These are phyloP conservation scores for Turritopsis rubra DNA, from an alignment of 30 jellyfish, hydroid and myxozoan species.

Conservation along the genomic window DNA sequence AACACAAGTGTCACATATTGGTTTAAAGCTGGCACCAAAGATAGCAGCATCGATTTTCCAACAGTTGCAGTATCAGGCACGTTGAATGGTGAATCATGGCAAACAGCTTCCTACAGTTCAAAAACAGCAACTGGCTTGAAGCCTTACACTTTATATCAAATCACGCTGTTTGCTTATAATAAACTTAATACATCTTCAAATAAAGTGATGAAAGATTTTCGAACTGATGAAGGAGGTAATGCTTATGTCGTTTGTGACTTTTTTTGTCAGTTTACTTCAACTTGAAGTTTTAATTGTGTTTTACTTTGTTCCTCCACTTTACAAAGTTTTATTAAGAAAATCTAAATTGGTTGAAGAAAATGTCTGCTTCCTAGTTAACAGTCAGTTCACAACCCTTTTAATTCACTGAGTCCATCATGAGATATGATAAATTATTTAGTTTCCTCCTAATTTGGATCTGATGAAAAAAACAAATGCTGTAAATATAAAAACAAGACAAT, in stretches of 20 bases:
- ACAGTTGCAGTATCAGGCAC: neutral
- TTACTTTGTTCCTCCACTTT: too few species aligned
- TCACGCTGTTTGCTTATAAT: neutral
- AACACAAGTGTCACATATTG: neutral
- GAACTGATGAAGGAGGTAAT: constrained; percentile 17
- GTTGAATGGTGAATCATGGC: neutral
- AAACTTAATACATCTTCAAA: neutral
- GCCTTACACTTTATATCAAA: neutral
- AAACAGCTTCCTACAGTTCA: neutral
- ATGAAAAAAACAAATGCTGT: too few species aligned
- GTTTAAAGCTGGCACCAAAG: neutral
- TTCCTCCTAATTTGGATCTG: too few species aligned
- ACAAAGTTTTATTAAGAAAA: too few species aligned
- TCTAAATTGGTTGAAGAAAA: too few species aligned
- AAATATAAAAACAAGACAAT: too few species aligned
- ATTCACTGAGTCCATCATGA: too few species aligned
- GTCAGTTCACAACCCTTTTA: too few species aligned
- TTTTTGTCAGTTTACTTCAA: too few species aligned
- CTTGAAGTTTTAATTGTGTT: too few species aligned
- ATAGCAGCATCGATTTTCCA: neutral
- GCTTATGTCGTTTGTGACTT: neutral
- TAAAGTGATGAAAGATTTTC: neutral
- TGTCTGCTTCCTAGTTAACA: too few species aligned
- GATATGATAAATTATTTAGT: too few species aligned
- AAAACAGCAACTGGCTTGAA: neutral